Evolutionary conservation across 1,140 invertebrate species (phyloP), one percentile per base, ranked within the genome.

Genomic region (Elysia chlorotica): DNA sequence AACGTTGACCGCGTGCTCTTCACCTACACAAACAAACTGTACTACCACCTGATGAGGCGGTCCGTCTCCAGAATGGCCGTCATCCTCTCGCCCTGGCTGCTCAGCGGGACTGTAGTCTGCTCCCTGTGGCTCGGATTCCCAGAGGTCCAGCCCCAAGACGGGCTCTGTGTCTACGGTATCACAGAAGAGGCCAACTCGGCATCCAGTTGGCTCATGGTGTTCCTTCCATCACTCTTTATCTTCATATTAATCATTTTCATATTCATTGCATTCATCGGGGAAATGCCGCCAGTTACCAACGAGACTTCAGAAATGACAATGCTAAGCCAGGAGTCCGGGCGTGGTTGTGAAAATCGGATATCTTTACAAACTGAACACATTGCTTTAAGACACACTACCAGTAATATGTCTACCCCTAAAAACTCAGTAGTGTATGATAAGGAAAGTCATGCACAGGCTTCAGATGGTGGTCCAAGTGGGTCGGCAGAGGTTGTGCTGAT

Each of bases 101-200:
- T 74, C 30, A 72, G 66, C 25, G 41, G 71, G 31, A 56, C 38
- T 1, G 23, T 72, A 2, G 25, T 78, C 14, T 33, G 68, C n/a
- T 63, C 71, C 10, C 38, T 78, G 19, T 78, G 76, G 76, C 54
- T 78, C n/a, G 59, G 68, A 19, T 66, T 66, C 10, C 69, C 74
- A 6, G 65, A 35, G 4, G 30, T 33, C 6, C 62, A 69, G 67
- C 71, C 72, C 3, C 53, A 61, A 0, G 65, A 59, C 25, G 67
- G 59, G 14, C 17, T 75, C 17, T 78, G 76, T 53, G 48, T 78
- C 25, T 78, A 78, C 61, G 76, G 74, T 5, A 73, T 78, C 28
- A 74, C 63, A n/a, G 53, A 61, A 23, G 56, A 54, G 10, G 76
- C 76, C 25, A 61, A 67, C 28, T 25, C 38, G 30, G 71, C 74